Base-by-base conservation (phyloP, 2,888 invertebrate genomes). In the Noctua pronuba region DNA sequence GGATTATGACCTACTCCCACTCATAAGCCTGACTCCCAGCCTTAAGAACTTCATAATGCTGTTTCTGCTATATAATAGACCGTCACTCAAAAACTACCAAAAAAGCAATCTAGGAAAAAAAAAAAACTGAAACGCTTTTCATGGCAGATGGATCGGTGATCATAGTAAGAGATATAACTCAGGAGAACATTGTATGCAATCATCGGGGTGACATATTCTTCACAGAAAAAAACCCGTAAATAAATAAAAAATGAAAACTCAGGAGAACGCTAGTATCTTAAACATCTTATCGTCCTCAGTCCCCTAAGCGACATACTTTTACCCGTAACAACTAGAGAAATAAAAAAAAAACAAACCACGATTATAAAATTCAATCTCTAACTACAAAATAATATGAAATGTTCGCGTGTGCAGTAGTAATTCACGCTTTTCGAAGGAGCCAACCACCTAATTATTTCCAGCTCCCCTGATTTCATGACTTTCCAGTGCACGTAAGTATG, bases 381-480 rank as follows among this genome's bases (percentile, higher is more conserved):
- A 95, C 94, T 94, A 93, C 95, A 91, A 94, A 93, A 95, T 95
- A 95, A 95, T 95, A 94, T 94, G 95, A 92, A 92, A 91, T 92
- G 92, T 90, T 96, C 89, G 95, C 95, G 95, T 95, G 95, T 89
- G 90, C 90, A 91, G 81, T 83, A 89, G 93, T 94, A 92, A 94
- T 95, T 94, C 94, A 92, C 93, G 93, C 92, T 92, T 93, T 90
- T 91, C 90, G 86, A 90, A 88, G 88, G 83, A 88, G 72, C 80
- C 83, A 91, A 91, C 90, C 91, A 92, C 92, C 92, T 94, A 94
- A 94, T 94, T 95, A 94, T 94, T 93, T 94, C 92, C 90, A 89
- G 91, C 91, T 93, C 89, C 90, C 91, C 89, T 90, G 92, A 93
- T 94, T 94, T 92, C 92, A 93, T 91, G 92, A 94, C 88, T 92